A percentile compares a stretch with the other conserved stretches of the same genome.
Evolutionary conservation across 2,797 vertebrate genomes (phyloP).

Genomic region (Coccyzus lansbergi): DNA sequence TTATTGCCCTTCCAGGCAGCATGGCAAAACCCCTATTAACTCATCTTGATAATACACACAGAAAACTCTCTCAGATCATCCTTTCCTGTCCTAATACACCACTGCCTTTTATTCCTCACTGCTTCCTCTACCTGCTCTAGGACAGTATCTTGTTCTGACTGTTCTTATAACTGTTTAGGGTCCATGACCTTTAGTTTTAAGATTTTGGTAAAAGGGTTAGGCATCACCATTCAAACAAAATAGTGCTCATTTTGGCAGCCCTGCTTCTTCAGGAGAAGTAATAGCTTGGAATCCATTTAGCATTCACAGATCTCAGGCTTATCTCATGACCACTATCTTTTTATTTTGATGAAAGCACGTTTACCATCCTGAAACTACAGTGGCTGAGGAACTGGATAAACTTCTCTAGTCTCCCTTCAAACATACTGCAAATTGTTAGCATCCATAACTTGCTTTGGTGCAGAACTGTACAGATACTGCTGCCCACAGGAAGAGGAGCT

Average conservation of each 20-base stretch:
- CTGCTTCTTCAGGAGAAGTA: not conserved
- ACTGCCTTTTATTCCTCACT: not conserved
- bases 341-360: not conserved
- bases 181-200: not conserved
- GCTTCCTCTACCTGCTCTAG: not conserved
- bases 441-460: not conserved
- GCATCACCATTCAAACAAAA: not conserved
- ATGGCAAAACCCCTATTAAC: not conserved
- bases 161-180: not conserved
- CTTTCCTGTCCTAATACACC: not conserved
- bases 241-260: not conserved
- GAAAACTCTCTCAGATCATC: not conserved
- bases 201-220: not conserved
- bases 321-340: not conserved
- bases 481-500: not conserved
- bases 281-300: not conserved
- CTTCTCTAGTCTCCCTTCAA: not conserved
- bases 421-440: not conserved
- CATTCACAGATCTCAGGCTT: not conserved
- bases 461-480: not conserved
- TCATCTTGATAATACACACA: not conserved
- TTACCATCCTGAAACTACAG: not conserved
- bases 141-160: not conserved
- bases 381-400: rapidly evolving
- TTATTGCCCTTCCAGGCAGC: not conserved